phyloP scores from a whole-genome alignment of 2,888 invertebrate genomes.

The Xanthia togata region DNA sequence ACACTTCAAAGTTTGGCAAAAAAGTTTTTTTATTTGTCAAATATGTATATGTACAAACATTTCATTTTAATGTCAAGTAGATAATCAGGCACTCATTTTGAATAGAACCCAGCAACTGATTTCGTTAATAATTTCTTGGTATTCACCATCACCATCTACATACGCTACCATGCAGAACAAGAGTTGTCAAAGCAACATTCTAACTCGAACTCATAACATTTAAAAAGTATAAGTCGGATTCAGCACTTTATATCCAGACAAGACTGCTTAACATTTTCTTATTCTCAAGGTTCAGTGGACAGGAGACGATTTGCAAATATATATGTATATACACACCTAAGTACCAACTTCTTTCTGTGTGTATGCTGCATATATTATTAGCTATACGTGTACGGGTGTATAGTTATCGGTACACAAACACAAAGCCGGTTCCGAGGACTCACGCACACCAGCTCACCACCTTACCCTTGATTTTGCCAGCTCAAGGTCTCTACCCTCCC shows the following conservation, averaged over 20 bases:
- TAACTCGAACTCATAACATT: slow-evolving; percentile 51
- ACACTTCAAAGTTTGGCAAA: neutral
- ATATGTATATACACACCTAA: slow-evolving; percentile 60
- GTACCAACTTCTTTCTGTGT: slow-evolving; percentile 69
- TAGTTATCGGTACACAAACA: slow-evolving; percentile 73
- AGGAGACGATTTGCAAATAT: slow-evolving; percentile 68
- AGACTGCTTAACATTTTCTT: slow-evolving; percentile 63
- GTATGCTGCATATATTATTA: slow-evolving; percentile 66
- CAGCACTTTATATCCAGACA: slow-evolving; percentile 62
- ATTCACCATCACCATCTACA: too few relatives aligned
- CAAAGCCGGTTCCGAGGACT: slow-evolving; percentile 74
- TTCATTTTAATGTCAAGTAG: neutral
- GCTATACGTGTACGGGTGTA: slow-evolving; percentile 57
- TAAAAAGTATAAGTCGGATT: slow-evolving; percentile 50
- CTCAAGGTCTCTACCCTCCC: slow-evolving; percentile 90
- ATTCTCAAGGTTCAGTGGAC: slow-evolving; percentile 71
- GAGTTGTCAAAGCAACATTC: slow-evolving; percentile 42
- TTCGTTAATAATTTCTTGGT: neutral
- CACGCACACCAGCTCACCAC: slow-evolving; percentile 82
- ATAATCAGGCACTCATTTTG: neutral
- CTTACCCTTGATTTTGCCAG: slow-evolving; percentile 90
- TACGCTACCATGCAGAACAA: slow-evolving; percentile 1
- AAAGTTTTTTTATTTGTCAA: neutral
- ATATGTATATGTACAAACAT: neutral
- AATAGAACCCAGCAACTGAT: neutral